Evolutionary conservation across 1,140 invertebrate genomes (phyloP).

Genomic region (Sarcophaga peregrina): DNA sequence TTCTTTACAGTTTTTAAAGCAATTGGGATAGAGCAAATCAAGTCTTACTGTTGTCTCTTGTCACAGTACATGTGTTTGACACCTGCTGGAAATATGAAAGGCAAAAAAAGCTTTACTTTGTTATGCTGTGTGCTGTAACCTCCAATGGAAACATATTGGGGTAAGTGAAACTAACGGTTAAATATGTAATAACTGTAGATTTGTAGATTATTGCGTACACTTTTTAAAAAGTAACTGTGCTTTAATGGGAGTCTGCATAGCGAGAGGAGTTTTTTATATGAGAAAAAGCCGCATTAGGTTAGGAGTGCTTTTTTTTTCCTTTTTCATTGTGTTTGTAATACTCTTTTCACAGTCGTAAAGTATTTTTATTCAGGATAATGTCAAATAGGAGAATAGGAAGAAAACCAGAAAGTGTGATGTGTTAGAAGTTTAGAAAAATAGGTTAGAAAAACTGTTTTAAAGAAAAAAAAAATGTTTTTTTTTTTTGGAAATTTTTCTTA

Average conservation of each 20-base stretch:
- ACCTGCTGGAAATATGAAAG: no score
- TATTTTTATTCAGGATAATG: background rate
- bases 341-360: background rate
- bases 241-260: background rate
- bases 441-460: background rate
- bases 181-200: no score
- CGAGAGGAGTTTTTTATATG: background rate
- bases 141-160: no score
- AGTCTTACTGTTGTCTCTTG: no score
- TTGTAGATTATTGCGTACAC: no score
- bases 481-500: slow-evolving; percentile 10
- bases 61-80: no score
- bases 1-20: no score
- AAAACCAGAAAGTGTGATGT: background rate
- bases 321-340: background rate
- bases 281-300: slow-evolving; percentile 15
- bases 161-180: no score
- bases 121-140: no score
- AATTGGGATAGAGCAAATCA: no score
- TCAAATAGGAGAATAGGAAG: background rate
- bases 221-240: background rate
- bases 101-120: no score
- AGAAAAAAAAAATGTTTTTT: background rate
- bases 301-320: background rate
- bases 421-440: background rate